phyloP scores from a whole-genome alignment of 1,140 invertebrate genomes.

The Pentalonia nigronervosa region DNA sequence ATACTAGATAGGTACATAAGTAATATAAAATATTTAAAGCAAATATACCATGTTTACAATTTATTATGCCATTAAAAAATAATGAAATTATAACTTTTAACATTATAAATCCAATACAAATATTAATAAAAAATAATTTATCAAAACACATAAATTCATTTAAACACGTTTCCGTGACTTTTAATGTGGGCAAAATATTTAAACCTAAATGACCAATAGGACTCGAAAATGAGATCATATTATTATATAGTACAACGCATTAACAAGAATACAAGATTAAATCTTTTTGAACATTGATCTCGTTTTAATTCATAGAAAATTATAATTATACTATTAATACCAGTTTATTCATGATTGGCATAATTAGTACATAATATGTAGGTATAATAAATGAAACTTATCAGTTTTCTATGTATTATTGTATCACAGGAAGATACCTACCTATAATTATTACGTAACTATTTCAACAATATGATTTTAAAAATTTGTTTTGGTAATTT shows the following conservation, averaged over 20 bases:
- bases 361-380: background rate
- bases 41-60: background rate
- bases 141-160: background rate
- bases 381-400: background rate
- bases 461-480: no score
- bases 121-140: no score
- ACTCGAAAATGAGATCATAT: background rate
- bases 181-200: background rate
- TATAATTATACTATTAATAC: background rate
- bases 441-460: no score
- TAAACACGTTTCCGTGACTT: background rate
- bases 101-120: background rate
- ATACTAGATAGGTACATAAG: background rate
- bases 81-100: no score
- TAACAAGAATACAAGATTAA: background rate
- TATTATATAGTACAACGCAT: background rate
- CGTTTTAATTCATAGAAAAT: background rate
- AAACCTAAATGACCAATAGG: background rate
- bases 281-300: constrained; percentile 6
- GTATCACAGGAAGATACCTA: background rate
- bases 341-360: no score
- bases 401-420: no score
- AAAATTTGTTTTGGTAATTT: no score
- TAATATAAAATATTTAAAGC: background rate
- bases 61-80: no score